Percentiles rank a stretch among this genome's conserved stretches.
phyloP scores from a whole-genome alignment of 1,140 invertebrate genomes.

The Formica selysi region DNA sequence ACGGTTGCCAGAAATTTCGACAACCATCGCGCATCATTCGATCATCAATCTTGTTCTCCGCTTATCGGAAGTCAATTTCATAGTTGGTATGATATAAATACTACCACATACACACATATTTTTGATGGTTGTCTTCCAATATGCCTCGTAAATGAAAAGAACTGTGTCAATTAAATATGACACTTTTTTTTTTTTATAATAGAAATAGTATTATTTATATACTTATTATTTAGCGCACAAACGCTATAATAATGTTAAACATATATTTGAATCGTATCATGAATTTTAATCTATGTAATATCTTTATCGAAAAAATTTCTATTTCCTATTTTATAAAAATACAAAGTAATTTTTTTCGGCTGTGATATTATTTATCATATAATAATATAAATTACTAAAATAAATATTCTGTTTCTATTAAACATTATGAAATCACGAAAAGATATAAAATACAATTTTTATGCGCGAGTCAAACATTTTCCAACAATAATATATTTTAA shows the following conservation, averaged over 20 bases:
- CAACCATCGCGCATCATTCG: conserved; percentile 70
- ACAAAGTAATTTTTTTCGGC: background rate
- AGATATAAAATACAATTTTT: background rate
- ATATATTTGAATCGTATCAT: background rate
- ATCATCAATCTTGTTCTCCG: conserved; percentile 72
- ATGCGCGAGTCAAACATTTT: background rate
- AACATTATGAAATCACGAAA: background rate
- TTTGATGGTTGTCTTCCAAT: conserved; percentile 11
- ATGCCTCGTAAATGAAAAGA: background rate
- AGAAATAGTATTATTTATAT: background rate
- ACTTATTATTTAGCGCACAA: conserved; percentile 9
- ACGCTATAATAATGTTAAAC: background rate
- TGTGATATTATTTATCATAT: background rate
- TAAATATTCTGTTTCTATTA: conserved; percentile 21
- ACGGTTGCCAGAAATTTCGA: conserved; percentile 69
- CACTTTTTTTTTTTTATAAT: conserved; percentile 12
- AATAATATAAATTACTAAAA: conserved; percentile 20
- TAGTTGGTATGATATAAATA: conserved; percentile 59
- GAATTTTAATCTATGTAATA: background rate
- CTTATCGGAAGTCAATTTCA: conserved; percentile 71
- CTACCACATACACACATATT: conserved; percentile 47
- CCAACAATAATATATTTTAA: conserved; percentile 5
- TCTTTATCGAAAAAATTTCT: background rate
- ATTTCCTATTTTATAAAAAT: background rate
- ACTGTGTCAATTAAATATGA: conserved; percentile 32